These are phyloP conservation scores for Nyleta sp. DNA, from an alignment of 2,888 invertebrate species.

Conservation along the genomic window DNA sequence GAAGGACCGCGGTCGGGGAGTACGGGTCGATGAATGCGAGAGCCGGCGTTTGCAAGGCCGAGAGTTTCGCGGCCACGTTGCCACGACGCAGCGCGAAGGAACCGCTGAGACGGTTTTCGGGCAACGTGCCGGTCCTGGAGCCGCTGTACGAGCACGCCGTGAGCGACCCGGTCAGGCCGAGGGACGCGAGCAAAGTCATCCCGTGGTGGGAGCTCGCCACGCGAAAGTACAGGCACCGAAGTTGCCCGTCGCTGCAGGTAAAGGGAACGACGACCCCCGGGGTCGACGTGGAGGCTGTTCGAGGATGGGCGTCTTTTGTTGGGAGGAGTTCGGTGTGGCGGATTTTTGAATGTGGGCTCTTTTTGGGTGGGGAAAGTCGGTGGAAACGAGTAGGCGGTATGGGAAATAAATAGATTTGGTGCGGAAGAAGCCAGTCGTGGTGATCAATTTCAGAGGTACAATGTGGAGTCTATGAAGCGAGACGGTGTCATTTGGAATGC, in stretches of 20 bases:
- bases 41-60: background rate
- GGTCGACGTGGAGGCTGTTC: background rate
- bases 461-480: no score
- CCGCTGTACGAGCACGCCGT: slow-evolving; percentile 83
- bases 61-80: slow-evolving; percentile 75
- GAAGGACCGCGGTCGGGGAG: background rate
- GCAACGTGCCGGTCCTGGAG: slow-evolving; percentile 77
- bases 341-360: no score
- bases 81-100: slow-evolving; percentile 74
- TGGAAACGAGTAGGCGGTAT: no score
- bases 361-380: no score
- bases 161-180: slow-evolving; percentile 78
- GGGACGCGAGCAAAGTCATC: slow-evolving; percentile 79
- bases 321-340: no score
- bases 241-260: slow-evolving; percentile 91
- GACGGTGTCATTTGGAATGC: no score
- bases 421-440: no score
- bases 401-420: no score
- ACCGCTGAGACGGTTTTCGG: slow-evolving; percentile 74
- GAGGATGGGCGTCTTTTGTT: background rate
- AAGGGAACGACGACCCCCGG: slow-evolving; percentile 43
- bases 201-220: slow-evolving; percentile 96
- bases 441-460: no score
- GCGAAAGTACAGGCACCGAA: slow-evolving; percentile 90
- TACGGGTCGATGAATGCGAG: background rate